Base-by-base conservation (phyloP, 1,140 invertebrate genomes). In the Cotesia typhae region DNA sequence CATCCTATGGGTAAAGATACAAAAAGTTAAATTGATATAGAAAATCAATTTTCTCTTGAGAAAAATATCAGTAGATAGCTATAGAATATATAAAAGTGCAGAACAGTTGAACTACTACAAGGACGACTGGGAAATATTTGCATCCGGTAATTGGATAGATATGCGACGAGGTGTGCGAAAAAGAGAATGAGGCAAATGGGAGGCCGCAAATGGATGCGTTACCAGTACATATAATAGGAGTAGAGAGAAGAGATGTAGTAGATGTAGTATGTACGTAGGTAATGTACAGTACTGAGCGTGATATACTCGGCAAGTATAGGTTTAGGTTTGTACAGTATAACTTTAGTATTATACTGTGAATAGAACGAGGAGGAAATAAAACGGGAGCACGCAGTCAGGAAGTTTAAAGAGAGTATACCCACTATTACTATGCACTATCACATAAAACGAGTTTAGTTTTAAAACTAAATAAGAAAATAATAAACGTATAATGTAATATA, bases 91-190 rank as follows among this genome's bases (percentile, higher is more conserved):
- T 41, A 17, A 28, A 53, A 17, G 28, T 47, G 35, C 55, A 28
- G 28, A 28, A 28, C 28, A 28, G 28, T 28, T 28, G 28, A 3
- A 28, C 28, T 28, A 28, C 28, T 28, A 28, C 28, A 28, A 28
- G 28, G 28, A 53, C 69, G 67, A 41, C 52, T 52, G 36, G 61
- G 59, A 66, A 55, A 73, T 76, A 78, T 76, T 78, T 78, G 75
- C 76, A 78, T 78, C 71, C 67, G 73, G 73, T 76, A 76, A 78
- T 76, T 78, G 76, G 76, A 76, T 68, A 72, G 73, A 78, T 76
- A 76, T 64, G 59, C 69, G 37, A 36, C 41, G 52, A 72, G 52
- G 61, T 70, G 53, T 63, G 64, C 20, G 64, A 38, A 47, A 66
- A 38, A 47, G 64, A 66, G 47, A 41, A 47, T 64, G 9, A 17